Conservation (phyloP, 2,113 vertebrate genomes). For the Catharus fuscescens region DNA sequence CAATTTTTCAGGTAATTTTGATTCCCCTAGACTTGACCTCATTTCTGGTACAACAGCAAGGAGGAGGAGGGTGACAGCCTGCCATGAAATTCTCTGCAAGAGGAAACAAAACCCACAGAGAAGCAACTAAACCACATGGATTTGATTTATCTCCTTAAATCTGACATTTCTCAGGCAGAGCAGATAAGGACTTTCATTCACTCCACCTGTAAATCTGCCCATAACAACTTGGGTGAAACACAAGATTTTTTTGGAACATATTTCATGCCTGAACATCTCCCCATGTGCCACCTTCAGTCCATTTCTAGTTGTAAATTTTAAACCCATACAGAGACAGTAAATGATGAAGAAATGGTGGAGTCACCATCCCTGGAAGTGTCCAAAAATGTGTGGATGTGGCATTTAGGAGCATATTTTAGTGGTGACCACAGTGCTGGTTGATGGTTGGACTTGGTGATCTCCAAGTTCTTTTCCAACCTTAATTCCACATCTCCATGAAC, state of each 20-base stretch:
- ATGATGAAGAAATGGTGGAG: background rate
- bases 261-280: background rate
- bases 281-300: background rate
- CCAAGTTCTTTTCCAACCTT: background rate
- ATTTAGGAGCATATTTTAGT: background rate
- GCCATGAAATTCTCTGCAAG: background rate
- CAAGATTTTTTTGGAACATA: accelerated
- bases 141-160: background rate
- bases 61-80: background rate
- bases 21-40: background rate
- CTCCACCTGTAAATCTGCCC: background rate
- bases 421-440: background rate
- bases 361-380: background rate
- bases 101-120: background rate
- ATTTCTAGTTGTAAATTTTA: background rate
- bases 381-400: background rate
- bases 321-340: background rate
- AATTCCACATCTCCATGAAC: background rate
- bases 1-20: background rate
- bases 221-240: background rate
- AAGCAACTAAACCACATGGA: accelerated
- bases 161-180: background rate
- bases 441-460: background rate
- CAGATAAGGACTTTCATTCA: background rate
- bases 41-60: background rate